phyloP scores from a whole-genome alignment of 2,113 vertebrate genomes.

The Echinops telfairi region DNA sequence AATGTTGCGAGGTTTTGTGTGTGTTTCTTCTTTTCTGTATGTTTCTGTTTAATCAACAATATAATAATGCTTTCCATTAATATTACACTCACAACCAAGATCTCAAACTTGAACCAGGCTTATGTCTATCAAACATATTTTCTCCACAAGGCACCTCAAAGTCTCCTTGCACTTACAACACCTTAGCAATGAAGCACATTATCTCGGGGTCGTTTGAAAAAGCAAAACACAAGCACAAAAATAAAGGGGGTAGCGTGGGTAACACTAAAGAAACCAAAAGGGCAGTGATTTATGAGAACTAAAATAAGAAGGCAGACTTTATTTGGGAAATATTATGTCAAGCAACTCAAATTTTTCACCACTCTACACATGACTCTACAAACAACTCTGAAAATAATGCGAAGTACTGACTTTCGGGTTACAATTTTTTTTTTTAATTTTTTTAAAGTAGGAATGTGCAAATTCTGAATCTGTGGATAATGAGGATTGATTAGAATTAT shows the following conservation, averaged over 20 bases:
- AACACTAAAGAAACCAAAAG: background rate
- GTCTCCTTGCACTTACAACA: background rate
- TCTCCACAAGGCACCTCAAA: background rate
- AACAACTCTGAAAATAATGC: background rate
- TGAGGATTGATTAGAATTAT: background rate
- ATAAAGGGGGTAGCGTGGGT: background rate
- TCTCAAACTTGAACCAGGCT: background rate
- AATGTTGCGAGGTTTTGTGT: background rate
- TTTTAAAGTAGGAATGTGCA: background rate
- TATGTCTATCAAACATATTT: background rate
- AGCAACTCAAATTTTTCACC: background rate
- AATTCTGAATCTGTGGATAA: background rate
- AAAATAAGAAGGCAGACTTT: background rate
- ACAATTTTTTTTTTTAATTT: background rate
- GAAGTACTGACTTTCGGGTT: background rate
- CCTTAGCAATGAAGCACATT: background rate
- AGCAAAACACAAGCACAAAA: background rate
- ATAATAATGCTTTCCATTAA: background rate
- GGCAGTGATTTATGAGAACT: background rate
- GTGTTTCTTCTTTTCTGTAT: background rate
- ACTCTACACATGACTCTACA: background rate
- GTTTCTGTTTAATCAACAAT: too few species aligned
- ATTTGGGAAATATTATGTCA: background rate
- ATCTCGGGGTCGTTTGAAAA: background rate
- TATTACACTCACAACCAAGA: background rate